Base-by-base conservation (phyloP, 2,113 vertebrate species). In the Nettapus auritus region DNA sequence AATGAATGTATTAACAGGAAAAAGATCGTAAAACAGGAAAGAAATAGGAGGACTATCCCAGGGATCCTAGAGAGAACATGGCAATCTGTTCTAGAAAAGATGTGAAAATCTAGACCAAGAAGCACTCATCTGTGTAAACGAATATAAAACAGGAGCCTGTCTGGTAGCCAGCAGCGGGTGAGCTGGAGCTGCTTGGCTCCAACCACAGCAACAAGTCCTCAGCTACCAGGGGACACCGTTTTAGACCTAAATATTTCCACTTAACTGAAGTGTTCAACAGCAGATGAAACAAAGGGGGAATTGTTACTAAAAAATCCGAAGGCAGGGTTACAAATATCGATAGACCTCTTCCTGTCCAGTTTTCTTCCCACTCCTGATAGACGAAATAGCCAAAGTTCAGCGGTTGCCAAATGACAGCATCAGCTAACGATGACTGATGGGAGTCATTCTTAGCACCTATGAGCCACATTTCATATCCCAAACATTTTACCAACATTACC, bases 401-500 rank as follows among this genome's bases (percentile, higher is more conserved):
- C 79, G 66, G 31, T 50, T 76, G 26, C 46, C 67, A 67, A 85
- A 82, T 56, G 66, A 89, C 70, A 68, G 69, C 18, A 48, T 48
- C 40, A 1, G 1, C 40, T 87, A 87, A 71, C 0, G 7, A 44
- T 53, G 48, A 93, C 16, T 38, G 78, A 86, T 16, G 16, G 75
- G 36, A 88, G 68, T 34, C 64, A 69, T 69, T 48, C 68, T 42
- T n/a, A 76, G 55, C 67, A 82, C 42, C 82, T 40, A 60, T 13
- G 48, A 84, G 71, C 10, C 57, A 33, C 36, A 26, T 62, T 74
- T 77, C 42, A 52, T 55, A 83, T 60, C 86, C 75, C 85, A 88
- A 86, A 80, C 82, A 40, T 79, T 88, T 88, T 68, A 73, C 18
- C 34, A 86, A 71, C 75, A 44, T 60, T 57, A 93, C 53, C 26